These are phyloP conservation scores for Illadopsis cleaveri DNA, from an alignment of 2,113 vertebrate genomes.

Conservation along the genomic window DNA sequence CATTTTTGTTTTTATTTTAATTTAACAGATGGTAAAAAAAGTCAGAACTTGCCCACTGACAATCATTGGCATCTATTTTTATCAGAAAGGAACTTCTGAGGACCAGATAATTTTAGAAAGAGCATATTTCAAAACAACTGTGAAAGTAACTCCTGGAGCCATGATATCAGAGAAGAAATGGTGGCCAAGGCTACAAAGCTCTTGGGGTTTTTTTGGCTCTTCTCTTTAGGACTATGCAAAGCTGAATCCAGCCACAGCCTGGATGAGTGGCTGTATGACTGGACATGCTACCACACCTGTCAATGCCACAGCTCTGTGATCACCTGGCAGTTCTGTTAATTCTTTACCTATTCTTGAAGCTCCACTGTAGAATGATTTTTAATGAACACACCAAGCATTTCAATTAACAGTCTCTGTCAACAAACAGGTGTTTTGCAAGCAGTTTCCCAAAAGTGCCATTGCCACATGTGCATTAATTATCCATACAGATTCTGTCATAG, in stretches of 20 bases:
- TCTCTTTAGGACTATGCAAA: not conserved
- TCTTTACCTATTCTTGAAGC: not conserved
- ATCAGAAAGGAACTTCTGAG: not conserved
- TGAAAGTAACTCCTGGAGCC: not conserved
- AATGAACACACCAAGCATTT: not conserved
- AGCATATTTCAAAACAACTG: not conserved
- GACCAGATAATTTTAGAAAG: not conserved
- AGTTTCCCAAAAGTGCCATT: not conserved
- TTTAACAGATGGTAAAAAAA: not conserved
- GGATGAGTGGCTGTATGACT: not conserved
- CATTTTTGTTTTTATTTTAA: not conserved
- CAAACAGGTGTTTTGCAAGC: not conserved
- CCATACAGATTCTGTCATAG: not conserved
- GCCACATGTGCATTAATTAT: not conserved
- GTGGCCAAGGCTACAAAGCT: not conserved
- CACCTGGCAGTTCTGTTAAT: not conserved
- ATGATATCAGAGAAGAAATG: not conserved
- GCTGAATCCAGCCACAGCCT: not conserved
- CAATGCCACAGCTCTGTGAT: not conserved
- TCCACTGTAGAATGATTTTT: not conserved
- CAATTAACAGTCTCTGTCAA: not conserved
- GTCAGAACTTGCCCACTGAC: not conserved
- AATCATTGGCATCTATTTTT: not conserved
- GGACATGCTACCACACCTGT: fast-evolving
- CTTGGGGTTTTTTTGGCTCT: not conserved